Evolutionary conservation across 2,113 vertebrate genomes (phyloP), one percentile per base, ranked within the genome.

Genomic region (Chelonoidis abingdonii): DNA sequence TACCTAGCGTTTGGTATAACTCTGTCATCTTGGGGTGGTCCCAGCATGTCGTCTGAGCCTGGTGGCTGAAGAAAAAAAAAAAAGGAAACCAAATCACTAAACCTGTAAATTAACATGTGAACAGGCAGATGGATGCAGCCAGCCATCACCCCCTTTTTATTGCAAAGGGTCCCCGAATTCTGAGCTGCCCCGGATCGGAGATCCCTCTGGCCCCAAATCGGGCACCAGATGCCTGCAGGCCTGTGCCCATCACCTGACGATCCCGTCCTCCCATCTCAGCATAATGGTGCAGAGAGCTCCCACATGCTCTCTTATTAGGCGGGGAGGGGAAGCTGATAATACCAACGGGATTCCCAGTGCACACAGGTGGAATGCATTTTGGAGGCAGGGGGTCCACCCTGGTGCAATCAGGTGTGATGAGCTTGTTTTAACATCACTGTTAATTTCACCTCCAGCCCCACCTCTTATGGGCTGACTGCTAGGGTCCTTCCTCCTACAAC

Each of bases 21-120:
- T 99, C 99, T 3, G 99, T 99, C 99, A 99, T 99, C 98, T 99
- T 99, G 96, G 99, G 99, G 98, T 99, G 99, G 98, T 99, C 99
- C 99, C 99, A 99, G 98, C 99, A 99, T 0, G 99, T 99, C 0
- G 99, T 99, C 98, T 99, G 99, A 93, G 99, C 99, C 98, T 99
- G 99, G 96, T 99, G 99, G 98, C 99, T 99, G 95, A 56, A 7
- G 44, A 87, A 44, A 83, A 62, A 98, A 93, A 88, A 49, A 83
- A 53, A 86, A 76, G 44, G 21, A 44, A 89, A 44, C 21, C 4
- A 57, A 86, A 54, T 14, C 52, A 2, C 11, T 29, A 12, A 52
- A n/a, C 50, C n/a, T 54, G 80, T 31, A 11, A 19, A n/a, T 44
- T 35, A 12, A 24, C 14, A 29, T 38, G 27, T 25, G 31, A 22